Base-by-base conservation (phyloP, 2,113 vertebrate genomes). In the Anser cygnoides region DNA sequence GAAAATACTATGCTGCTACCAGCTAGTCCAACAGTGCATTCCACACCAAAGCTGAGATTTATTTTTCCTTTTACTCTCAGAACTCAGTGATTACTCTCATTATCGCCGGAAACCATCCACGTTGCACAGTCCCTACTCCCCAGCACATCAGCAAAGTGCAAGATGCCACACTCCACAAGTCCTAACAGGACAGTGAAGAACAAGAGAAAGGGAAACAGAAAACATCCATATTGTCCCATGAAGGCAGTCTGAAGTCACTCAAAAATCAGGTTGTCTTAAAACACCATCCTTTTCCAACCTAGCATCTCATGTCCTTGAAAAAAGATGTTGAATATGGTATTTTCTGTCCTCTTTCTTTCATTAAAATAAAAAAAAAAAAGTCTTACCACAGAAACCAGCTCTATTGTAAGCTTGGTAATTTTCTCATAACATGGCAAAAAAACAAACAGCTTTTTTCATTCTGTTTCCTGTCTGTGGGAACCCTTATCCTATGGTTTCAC, bases 71-170 rank as follows among this genome's bases (percentile, higher is more conserved):
- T 82, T 57, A 31, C 13, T 91, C 73, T 87, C 54, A 87, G 54
- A 95, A 54, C 39, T 62, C 35, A 91, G 87, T 39, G 68, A 76
- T 54, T 92, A 89, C 49, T 72, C 77, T 92, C 65, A 71, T 23
- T 84, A 20, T 25, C 73, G 77, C 84, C 31, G 26, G 66, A 82
- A 89, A 85, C 57, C 21, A 8, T 55, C 35, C 5, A 5, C 49
- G 68, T 87, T 66, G 54, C 35, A n/a, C 19, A 68, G 71, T 43
- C 20, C 20, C 52, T 65, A 49, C 63, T 76, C 59, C 67, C 37
- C 57, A 71, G 55, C 65, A 81, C 10, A 61, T 85, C 89, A 83
- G 83, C 74, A 55, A 91, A 91, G 91, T 39, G 43, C 62, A 89
- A 91, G 66, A 68, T 87, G 78, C 43, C 49, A 91, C 11, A 13